Evolutionary conservation across 2,113 vertebrate species (phyloP).

Genomic region (Marmota flaviventris): DNA sequence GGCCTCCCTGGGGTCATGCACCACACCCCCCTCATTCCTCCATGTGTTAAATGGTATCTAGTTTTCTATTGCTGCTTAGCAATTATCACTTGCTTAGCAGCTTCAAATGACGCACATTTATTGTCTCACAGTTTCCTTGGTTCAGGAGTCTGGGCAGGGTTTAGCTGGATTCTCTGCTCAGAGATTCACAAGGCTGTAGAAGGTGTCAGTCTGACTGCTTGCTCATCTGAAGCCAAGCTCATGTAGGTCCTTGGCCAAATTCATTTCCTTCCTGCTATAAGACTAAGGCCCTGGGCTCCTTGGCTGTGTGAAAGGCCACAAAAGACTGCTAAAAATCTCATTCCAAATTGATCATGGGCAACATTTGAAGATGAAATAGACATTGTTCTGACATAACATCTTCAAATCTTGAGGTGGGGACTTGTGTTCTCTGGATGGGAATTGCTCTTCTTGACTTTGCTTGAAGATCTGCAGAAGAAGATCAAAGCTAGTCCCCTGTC

Average conservation of each 20-base stretch:
- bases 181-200: not conserved
- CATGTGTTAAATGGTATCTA: not conserved
- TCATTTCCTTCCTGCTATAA: not conserved
- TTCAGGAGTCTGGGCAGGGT: not conserved
- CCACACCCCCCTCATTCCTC: not conserved
- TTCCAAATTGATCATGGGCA: not conserved
- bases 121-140: not conserved
- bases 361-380: not conserved
- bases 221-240: not conserved
- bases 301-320: not conserved
- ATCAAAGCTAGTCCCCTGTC: not conserved
- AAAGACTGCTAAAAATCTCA: not conserved
- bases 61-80: not conserved
- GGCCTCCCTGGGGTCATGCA: not conserved
- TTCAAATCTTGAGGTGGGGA: not conserved
- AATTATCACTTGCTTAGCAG: not conserved
- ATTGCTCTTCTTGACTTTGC: not conserved
- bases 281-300: not conserved
- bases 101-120: not conserved
- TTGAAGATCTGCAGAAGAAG: not conserved
- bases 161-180: not conserved
- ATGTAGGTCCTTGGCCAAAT: not conserved
- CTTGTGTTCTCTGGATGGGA: not conserved
- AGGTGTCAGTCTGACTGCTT: not conserved
- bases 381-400: not conserved